These are phyloP conservation scores for Lepus townsendii DNA, from an alignment of 2,797 vertebrate species.

Conservation along the genomic window DNA sequence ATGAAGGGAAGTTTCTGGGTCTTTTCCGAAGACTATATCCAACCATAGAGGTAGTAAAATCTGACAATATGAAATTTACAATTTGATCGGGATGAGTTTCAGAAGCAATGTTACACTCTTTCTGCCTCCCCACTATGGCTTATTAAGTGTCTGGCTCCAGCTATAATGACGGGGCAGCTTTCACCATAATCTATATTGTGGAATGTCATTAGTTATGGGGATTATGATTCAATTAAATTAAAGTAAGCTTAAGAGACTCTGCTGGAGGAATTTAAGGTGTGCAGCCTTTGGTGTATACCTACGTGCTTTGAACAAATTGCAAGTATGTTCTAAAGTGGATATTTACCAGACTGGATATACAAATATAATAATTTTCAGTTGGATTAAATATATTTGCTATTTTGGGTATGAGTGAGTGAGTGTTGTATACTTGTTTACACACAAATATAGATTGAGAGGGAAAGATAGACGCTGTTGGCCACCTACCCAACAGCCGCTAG, in stretches of 20 bases:
- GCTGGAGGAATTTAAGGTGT: conserved; percentile 62
- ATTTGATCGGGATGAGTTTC: conserved; percentile 40
- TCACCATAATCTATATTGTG: not conserved
- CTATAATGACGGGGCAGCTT: conserved; percentile 61
- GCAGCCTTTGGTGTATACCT: not conserved
- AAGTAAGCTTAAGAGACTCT: conserved; percentile 62
- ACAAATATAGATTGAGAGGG: not conserved
- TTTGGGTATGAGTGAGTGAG: not conserved
- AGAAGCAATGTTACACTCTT: not conserved
- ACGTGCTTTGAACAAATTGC: not conserved
- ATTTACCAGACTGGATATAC: not conserved
- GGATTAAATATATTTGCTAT: not conserved
- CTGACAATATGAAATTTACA: not conserved
- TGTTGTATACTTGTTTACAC: not conserved
- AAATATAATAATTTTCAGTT: not conserved
- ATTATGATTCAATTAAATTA: conserved; percentile 78
- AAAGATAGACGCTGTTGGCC: not conserved
- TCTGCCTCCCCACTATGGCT: not conserved
- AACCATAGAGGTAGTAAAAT: conserved; percentile 36
- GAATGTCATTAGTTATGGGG: conserved; percentile 73
- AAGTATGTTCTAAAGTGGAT: not conserved
- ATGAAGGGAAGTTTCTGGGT: conserved; percentile 59
- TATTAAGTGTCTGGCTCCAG: conserved; percentile 30
- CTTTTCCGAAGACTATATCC: conserved; percentile 69
- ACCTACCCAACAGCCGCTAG: not conserved